Conservation (phyloP, 2,888 invertebrate genomes). For the Abrostola triplasia region DNA sequence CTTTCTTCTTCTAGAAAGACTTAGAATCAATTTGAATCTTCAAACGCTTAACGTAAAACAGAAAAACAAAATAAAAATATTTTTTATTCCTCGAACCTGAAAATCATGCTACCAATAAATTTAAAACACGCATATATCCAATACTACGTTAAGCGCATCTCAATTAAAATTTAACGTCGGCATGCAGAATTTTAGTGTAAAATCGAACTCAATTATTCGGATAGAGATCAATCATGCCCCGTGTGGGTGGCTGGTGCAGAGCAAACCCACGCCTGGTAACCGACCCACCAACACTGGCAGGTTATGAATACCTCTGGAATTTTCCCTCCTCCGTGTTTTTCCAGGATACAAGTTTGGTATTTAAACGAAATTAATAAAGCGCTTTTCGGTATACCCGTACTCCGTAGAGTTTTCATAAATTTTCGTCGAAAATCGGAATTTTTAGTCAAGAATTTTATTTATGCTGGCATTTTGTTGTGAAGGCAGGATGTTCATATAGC, state of each 20-base stretch:
- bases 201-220: constrained; percentile 29
- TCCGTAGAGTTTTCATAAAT: constrained; percentile 19
- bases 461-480: not conserved
- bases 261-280: constrained; percentile 16
- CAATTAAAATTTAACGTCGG: constrained; percentile 28
- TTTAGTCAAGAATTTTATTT: constrained; percentile 13
- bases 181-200: constrained; percentile 22
- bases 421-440: constrained; percentile 10
- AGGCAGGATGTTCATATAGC: not conserved
- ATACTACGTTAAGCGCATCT: constrained; percentile 2
- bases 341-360: constrained; percentile 19
- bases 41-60: too few species aligned
- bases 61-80: too few species aligned
- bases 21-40: too few species aligned
- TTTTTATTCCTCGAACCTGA: too few species aligned
- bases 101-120: not conserved
- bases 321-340: not conserved
- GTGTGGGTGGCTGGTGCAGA: constrained; percentile 32
- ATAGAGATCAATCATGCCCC: constrained; percentile 37
- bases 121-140: not conserved
- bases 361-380: constrained; percentile 27
- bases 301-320: not conserved
- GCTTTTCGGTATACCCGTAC: constrained; percentile 25
- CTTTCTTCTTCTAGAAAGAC: too few species aligned
- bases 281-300: constrained; percentile 18